These are phyloP conservation scores for Neoaliturus tenellus DNA, from an alignment of 2,888 invertebrate species.

Conservation along the genomic window DNA sequence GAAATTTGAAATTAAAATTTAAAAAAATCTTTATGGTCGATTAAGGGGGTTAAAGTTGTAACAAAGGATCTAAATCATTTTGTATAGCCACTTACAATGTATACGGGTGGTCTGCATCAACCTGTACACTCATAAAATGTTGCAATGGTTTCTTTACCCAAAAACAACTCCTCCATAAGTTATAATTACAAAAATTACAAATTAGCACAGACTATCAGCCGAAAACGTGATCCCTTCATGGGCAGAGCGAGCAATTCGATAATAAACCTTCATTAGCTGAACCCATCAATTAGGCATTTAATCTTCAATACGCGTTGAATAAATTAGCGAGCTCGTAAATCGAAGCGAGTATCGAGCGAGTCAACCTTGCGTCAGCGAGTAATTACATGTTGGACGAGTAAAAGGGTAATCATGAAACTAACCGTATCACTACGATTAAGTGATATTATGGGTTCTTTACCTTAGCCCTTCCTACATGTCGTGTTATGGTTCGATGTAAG, in stretches of 20 bases:
- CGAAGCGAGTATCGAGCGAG: neutral
- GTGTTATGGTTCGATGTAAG: too few relatives aligned
- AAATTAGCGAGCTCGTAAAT: conserved; percentile 17
- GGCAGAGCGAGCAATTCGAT: neutral
- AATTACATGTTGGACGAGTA: neutral
- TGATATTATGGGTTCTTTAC: too few relatives aligned
- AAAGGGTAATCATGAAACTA: conserved; percentile 1
- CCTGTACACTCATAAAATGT: too few relatives aligned
- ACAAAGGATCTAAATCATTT: too few relatives aligned
- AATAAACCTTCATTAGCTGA: neutral
- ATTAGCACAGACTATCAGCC: neutral
- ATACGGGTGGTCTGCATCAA: too few relatives aligned
- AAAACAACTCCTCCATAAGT: neutral
- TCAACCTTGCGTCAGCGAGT: neutral
- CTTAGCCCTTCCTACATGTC: too few relatives aligned
- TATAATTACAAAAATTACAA: neutral
- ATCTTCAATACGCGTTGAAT: neutral
- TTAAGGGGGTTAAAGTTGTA: too few relatives aligned
- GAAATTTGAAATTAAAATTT: too few relatives aligned
- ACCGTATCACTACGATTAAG: too few relatives aligned
- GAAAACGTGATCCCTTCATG: neutral
- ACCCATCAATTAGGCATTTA: conserved; percentile 10
- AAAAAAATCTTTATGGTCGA: too few relatives aligned
- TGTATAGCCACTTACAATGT: too few relatives aligned
- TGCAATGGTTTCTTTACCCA: too few relatives aligned